These are phyloP conservation scores for Magallana ariakensis DNA, from an alignment of 1,140 invertebrate species.

Conservation along the genomic window DNA sequence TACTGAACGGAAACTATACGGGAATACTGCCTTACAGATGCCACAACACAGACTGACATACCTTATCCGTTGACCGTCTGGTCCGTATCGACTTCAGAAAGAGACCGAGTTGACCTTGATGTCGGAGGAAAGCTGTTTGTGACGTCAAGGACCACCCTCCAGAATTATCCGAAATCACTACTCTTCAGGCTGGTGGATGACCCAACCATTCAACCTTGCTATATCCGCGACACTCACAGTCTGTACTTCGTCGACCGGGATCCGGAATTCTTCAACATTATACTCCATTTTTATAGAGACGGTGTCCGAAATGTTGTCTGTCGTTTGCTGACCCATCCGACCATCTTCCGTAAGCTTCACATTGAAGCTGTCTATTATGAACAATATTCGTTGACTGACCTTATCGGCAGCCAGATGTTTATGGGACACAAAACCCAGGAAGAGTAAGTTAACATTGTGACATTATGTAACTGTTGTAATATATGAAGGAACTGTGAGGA, in stretches of 20 bases:
- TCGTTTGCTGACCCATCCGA: neutral
- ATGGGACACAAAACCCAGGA: neutral
- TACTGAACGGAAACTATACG: neutral
- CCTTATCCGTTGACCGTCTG: too few species aligned
- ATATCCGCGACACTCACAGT: neutral
- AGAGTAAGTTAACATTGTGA: neutral
- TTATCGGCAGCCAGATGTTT: constrained; percentile 16
- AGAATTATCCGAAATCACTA: neutral
- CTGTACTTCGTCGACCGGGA: constrained; percentile 18
- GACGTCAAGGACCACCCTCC: neutral
- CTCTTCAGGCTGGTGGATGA: neutral
- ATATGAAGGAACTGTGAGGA: neutral
- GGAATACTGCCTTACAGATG: neutral
- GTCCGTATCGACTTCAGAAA: too few species aligned
- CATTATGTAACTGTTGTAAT: neutral
- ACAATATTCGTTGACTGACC: neutral
- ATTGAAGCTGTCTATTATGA: constrained; percentile 16
- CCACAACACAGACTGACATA: neutral
- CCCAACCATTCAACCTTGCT: neutral
- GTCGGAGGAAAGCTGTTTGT: constrained; percentile 1
- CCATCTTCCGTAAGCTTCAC: neutral
- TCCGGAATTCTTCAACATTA: neutral
- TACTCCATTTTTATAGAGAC: neutral
- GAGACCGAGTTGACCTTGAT: neutral
- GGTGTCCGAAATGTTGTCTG: neutral